Conservation (phyloP, 2,113 vertebrate genomes). For the Phaethon lepturus region DNA sequence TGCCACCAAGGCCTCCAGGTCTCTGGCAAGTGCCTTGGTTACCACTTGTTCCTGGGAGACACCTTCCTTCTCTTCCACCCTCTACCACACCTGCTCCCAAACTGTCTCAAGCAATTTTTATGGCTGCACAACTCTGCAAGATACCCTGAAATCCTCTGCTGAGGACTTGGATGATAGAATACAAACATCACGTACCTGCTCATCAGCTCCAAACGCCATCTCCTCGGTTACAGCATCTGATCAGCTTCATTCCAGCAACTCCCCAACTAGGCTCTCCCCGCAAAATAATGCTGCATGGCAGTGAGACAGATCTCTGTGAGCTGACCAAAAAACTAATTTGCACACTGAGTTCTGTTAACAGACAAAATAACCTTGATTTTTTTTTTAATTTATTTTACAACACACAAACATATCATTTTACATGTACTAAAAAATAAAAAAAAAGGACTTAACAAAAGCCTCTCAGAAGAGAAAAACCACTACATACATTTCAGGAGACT, state of each 20-base stretch:
- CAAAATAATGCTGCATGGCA: accelerated
- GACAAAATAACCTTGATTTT: background rate
- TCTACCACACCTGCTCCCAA: background rate
- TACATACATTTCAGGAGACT: accelerated
- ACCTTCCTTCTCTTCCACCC: background rate
- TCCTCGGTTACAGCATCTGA: background rate
- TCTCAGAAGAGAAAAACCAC: background rate
- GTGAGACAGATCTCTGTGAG: background rate
- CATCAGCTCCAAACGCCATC: background rate
- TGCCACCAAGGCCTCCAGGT: background rate
- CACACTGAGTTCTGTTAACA: background rate
- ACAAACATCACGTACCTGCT: background rate
- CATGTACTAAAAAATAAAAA: background rate
- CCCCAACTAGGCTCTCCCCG: background rate
- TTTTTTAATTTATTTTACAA: slow-evolving; percentile 19
- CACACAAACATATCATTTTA: background rate
- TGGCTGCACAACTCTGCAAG: background rate
- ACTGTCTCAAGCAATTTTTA: background rate
- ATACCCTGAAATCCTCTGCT: background rate
- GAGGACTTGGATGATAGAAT: accelerated
- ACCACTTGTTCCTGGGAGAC: background rate
- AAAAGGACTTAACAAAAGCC: background rate
- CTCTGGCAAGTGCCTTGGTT: accelerated
- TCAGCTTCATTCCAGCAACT: background rate
- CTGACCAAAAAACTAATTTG: background rate